Conservation (phyloP, 2,888 invertebrate genomes). For the Ormyrus labotus region DNA sequence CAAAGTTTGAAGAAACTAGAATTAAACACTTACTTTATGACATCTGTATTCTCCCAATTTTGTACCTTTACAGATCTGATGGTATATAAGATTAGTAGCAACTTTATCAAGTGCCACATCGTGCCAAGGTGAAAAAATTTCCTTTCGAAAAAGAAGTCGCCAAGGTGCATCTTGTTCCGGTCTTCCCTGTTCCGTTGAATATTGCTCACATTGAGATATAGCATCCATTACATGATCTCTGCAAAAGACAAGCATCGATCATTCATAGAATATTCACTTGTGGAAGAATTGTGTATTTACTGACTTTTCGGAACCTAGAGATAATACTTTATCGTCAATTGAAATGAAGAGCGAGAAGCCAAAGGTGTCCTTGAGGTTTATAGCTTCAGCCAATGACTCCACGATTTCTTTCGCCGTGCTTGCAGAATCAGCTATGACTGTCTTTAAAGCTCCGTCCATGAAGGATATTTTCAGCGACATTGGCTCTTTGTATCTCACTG, state of each 20-base stretch:
- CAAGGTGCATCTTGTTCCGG: conserved; percentile 91
- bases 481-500: conserved; percentile 89
- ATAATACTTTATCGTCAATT: conserved; percentile 86
- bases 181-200: conserved; percentile 92
- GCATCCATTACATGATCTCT: conserved; percentile 97
- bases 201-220: conserved; percentile 96
- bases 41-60: conserved; percentile 95
- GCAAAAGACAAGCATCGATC: no score
- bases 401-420: conserved; percentile 94
- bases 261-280: no score
- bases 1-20: neutral
- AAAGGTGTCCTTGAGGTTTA: conserved; percentile 87
- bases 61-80: conserved; percentile 90
- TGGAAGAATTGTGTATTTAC: neutral
- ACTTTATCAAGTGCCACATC: conserved; percentile 88
- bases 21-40: conserved; percentile 73
- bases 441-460: conserved; percentile 91
- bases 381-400: conserved; percentile 85
- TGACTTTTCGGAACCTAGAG: conserved; percentile 64
- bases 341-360: conserved; percentile 96
- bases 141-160: conserved; percentile 91
- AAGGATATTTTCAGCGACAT: conserved; percentile 89
- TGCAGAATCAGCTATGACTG: conserved; percentile 91
- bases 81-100: conserved; percentile 92
- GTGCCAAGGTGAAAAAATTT: conserved; percentile 96